These are phyloP conservation scores for Steinernema hermaphroditum DNA, from an alignment of 2,888 invertebrate species.

Conservation along the genomic window DNA sequence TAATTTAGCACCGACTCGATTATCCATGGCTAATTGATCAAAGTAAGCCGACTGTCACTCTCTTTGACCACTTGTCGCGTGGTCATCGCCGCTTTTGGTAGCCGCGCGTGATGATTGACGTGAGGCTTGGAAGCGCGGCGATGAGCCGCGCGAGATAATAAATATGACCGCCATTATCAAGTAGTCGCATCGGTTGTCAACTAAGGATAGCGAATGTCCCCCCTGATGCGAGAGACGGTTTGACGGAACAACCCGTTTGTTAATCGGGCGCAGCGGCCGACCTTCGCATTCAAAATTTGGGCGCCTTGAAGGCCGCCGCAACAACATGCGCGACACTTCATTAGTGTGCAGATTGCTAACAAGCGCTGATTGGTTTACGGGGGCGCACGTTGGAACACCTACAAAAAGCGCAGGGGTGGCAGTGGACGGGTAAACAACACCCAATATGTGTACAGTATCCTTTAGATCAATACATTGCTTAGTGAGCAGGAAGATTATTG, in stretches of 20 bases:
- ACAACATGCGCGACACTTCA: slow-evolving; percentile 23
- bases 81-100: neutral
- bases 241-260: slow-evolving; percentile 22
- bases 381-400: no score
- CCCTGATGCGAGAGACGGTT: slow-evolving; percentile 21
- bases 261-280: slow-evolving; percentile 1
- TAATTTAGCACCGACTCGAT: slow-evolving; percentile 14
- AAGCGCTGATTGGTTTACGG: slow-evolving; percentile 23
- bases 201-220: neutral
- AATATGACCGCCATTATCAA: slow-evolving; percentile 28
- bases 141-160: slow-evolving; percentile 23
- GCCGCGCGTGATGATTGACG: slow-evolving; percentile 8
- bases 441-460: no score
- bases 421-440: no score
- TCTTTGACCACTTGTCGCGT: neutral
- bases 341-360: neutral
- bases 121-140: slow-evolving; percentile 20
- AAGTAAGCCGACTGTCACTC: slow-evolving; percentile 19
- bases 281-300: slow-evolving; percentile 23
- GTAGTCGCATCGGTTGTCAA: slow-evolving; percentile 28
- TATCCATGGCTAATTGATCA: slow-evolving; percentile 26
- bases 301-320: slow-evolving; percentile 1
- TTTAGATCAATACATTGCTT: no score
- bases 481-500: no score
- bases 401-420: no score